Base-by-base conservation (phyloP, 2,888 invertebrate species). In the Acrobasis consociella region DNA sequence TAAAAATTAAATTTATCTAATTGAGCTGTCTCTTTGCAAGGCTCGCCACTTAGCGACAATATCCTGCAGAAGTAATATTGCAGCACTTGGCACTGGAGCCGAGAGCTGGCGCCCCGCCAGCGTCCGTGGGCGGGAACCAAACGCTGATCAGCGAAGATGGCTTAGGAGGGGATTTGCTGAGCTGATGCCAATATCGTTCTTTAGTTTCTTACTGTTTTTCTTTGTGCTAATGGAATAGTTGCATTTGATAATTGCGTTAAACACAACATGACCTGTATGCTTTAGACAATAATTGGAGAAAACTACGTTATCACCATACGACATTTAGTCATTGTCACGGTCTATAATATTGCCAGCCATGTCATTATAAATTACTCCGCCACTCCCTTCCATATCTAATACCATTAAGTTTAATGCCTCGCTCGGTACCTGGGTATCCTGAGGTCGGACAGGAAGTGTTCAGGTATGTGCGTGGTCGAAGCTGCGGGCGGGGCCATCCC, bases 321-420 rank as follows among this genome's bases (percentile, higher is more conserved):
- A 31, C 31, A 31, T 9, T 55, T 39, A 55, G 10, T 39, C 38
- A 39, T 39, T 55, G 55, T 8, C 16, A 39, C 16, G 15, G 9
- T 39, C 10, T 11, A 9, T 22, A 46, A 17, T 22, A 42, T 42
- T 42, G 11, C 11, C 11, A 22, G 17, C 56, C 11, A 46, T 15
- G 10, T 56, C 10, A 56, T 56, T 56, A 42, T 42, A 56, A 42
- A 56, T 56, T 46, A 46, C 42, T 46, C 55, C 42, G 42, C 13
- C 42, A 56, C 56, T 17, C 56, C 56, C 42, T 42, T 56, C 56
- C 22, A 42, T 42, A 17, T 46, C 42, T 17, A 16, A 13, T 9
- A 39, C 56, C 42, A 56, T 56, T 17, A 56, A 56, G 22, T 42
- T 56, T 56, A 56, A 56, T 56, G 56, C 17, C 11, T 42, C 56